These are phyloP conservation scores for Coenonympha arcania DNA, from an alignment of 2,888 invertebrate genomes.

Conservation along the genomic window DNA sequence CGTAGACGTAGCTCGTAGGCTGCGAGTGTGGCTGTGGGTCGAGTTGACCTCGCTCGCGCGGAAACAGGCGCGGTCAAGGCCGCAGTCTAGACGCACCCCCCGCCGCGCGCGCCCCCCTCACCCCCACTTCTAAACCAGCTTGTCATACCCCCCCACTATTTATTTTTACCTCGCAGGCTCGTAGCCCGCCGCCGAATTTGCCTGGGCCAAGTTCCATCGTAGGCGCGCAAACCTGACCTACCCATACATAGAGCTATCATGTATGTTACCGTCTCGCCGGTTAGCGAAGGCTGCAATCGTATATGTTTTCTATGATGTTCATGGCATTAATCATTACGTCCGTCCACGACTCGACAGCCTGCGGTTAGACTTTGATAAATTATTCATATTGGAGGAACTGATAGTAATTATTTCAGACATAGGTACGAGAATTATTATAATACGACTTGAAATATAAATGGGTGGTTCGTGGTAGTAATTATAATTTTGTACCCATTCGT, in stretches of 20 bases:
- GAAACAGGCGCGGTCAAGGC: slow-evolving; percentile 71
- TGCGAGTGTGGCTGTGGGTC: slow-evolving; percentile 64
- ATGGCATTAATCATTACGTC: slow-evolving; percentile 17
- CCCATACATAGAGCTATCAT: slow-evolving; percentile 29
- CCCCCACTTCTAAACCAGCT: slow-evolving; percentile 21
- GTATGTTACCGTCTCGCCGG: slow-evolving; percentile 18
- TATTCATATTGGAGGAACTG: slow-evolving; percentile 21
- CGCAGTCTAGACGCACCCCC: slow-evolving; percentile 64
- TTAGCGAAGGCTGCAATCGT: slow-evolving; percentile 16
- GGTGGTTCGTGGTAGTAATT: neutral
- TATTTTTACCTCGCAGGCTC: slow-evolving; percentile 53
- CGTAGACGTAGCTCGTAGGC: too few species aligned
- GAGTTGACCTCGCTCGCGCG: slow-evolving; percentile 63
- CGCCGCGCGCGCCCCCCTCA: slow-evolving; percentile 35
- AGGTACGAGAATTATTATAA: too few species aligned
- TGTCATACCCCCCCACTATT: slow-evolving; percentile 39
- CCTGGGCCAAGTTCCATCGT: slow-evolving; percentile 46
- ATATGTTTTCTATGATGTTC: slow-evolving; percentile 15
- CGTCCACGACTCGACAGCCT: slow-evolving; percentile 11
- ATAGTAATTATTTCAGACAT: neutral
- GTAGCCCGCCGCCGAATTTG: slow-evolving; percentile 45
- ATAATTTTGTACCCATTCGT: neutral
- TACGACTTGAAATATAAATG: neutral
- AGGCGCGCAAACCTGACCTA: slow-evolving; percentile 48
- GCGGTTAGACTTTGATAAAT: slow-evolving; percentile 18